Base-by-base conservation (phyloP, 2,888 invertebrate species). In the Tryphoninae sp. region DNA sequence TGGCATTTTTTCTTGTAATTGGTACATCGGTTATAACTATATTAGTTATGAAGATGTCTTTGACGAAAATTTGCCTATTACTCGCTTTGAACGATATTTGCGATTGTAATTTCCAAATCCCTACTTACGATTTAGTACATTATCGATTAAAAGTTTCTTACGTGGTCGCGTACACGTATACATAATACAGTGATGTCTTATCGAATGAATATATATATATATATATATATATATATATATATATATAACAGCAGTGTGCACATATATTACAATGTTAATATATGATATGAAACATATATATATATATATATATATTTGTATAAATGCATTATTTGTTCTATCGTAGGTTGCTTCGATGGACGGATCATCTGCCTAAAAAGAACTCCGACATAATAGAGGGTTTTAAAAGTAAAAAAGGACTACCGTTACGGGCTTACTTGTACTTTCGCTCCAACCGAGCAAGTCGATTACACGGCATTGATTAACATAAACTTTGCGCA, bases 311-410 rank as follows among this genome's bases (percentile, higher is more conserved):
- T 74, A 45, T 45, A 42, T 62, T 40, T 40, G 8, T 40, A 11
- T 51, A 6, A 55, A 55, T 55, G 45, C 45, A 45, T 13, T 45
- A 13, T 45, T 45, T 45, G 11, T 2, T 45, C 13, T 45, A 13
- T 9, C 45, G 45, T 13, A 45, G 45, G 1, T 11, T 82, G 45
- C 45, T 80, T 78, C 62, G 40, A 74, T 68, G 82, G 82, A 82
- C 80, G 83, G 83, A 76, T 82, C 59, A 73, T 82, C 62, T 64
- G 49, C 65, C 61, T 72, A 67, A 75, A 79, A 62, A 78, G 76
- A 45, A 51, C 73, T 76, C 72, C 33, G 7, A 16, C 16, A 19
- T 62, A 13, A 13, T 73, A 51, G 59, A 69, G 64, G 59, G 16
- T 78, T 78, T 69, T 13, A 22, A 33, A 73, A 55, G 22, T 7